Evolutionary conservation across 2,113 vertebrate species (phyloP), one percentile per base, ranked within the genome.

Genomic region (Daboia siamensis): DNA sequence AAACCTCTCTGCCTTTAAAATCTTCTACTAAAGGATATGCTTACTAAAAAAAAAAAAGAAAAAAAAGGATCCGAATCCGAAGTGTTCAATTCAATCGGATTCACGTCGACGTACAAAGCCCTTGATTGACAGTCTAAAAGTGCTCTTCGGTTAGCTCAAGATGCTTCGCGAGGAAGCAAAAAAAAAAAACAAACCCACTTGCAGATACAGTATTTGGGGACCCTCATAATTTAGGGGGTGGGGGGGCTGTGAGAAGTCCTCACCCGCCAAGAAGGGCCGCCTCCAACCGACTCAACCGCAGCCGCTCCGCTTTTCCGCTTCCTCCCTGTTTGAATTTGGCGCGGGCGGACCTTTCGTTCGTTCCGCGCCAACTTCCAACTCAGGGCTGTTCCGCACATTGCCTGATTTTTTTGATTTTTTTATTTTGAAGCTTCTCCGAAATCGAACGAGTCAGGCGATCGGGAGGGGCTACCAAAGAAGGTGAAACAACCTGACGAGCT

Each of bases 281-380:
- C 8, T 33, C 8, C n/a, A 80, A 80, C 74, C 20, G 17, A 21
- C 74, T 9, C 17, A 17, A 44, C 74, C 74, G 74, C 74, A 9
- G 6, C 74, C 33, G 20, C 33, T 59, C 55, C 24, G 6, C 87
- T 39, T 21, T 44, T 13, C 87, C 1, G 74, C 21, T 59, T 44
- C 23, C n/a, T 59, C 54, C 4, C 48, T 51, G 11, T 20, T 88
- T 88, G 87, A 88, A 88, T 88, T 88, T 88, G 87, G 87, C 87
- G 87, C 87, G 87, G 55, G 48, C 8, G 15, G 24, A 44, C 87
- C 21, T 56, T 44, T 44, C 55, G 1, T 88, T 56, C 33, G 20
- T 56, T 39, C 24, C 54, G 55, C 21, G 33, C 55, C 46, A 44
- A 33, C 33, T 39, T 88, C 55, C 55, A 39, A 39, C 2, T 39